Base-by-base conservation (phyloP, 2,797 vertebrate species). In the Sebastes nivosus region DNA sequence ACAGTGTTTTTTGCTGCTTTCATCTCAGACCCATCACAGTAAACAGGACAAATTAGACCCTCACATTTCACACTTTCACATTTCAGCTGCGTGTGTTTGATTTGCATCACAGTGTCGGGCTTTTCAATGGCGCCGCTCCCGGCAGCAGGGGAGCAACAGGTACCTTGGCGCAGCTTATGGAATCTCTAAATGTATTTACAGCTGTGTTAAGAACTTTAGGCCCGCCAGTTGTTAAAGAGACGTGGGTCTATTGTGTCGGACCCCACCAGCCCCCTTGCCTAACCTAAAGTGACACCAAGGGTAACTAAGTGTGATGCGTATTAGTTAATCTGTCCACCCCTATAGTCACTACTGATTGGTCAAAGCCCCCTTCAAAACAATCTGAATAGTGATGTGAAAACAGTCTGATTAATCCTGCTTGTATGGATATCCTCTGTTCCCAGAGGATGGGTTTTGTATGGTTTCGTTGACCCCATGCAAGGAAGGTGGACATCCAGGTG, bases 31-130 rank as follows among this genome's bases (percentile, higher is more conserved):
- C 68, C 34, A 61, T 77, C 61, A 60, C 57, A 46, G 67, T 77
- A 89, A 86, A 86, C 29, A 67, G 77, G 71, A 85, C 66, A 86
- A 86, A 85, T 91, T 75, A 76, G 70, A 80, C 64, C 69, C 84
- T 82, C 81, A 81, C 64, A 82, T 84, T 79, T 76, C 76, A 67
- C 32, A 72, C 69, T 38, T 77, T 72, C 77, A 79, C 64, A 74
- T 83, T 87, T 86, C 52, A 64, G 75, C 63, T 68, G 81, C 2
- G 4, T 80, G 80, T 82, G 11, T 77, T 83, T 84, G 72, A 82
- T 80, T 88, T 61, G 73, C 76, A 73, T 71, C 36, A 69, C 55
- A 58, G 59, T 30, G 32, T 57, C 36, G 1, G 11, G 27, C 67
- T 78, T 72, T 70, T 73, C 68, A 79, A 13, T 52, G 58, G 67